These are phyloP conservation scores for Oncorhynchus keta DNA, from an alignment of 2,113 vertebrate species.

Conservation along the genomic window DNA sequence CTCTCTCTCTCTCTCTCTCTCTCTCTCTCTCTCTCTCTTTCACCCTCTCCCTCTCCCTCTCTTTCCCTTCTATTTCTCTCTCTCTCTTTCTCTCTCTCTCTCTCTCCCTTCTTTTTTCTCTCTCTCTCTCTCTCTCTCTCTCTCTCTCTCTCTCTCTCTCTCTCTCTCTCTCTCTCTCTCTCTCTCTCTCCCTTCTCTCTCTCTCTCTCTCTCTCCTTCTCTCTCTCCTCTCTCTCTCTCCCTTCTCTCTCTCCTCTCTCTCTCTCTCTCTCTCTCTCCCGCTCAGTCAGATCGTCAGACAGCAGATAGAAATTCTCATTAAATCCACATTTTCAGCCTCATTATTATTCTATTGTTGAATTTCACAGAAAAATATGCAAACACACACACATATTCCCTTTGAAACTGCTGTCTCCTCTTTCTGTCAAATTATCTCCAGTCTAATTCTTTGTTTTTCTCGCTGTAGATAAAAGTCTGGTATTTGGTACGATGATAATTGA, in stretches of 20 bases:
- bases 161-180: background rate
- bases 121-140: background rate
- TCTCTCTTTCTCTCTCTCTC: background rate
- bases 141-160: background rate
- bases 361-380: background rate
- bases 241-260: background rate
- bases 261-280: background rate
- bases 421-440: constrained; percentile 7
- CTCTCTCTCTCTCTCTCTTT: background rate
- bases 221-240: background rate
- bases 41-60: background rate
- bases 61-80: no score
- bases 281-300: background rate
- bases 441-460: background rate
- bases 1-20: background rate
- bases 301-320: no score
- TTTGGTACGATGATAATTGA: constrained; percentile 7
- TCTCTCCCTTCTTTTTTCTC: background rate
- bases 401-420: background rate
- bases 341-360: background rate
- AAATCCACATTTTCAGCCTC: no score
- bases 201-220: background rate
- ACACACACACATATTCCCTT: constrained; percentile 3
- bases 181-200: background rate
- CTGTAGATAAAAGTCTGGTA: background rate